Conservation (phyloP, 2,888 invertebrate genomes). For the Lymantria dispar region DNA sequence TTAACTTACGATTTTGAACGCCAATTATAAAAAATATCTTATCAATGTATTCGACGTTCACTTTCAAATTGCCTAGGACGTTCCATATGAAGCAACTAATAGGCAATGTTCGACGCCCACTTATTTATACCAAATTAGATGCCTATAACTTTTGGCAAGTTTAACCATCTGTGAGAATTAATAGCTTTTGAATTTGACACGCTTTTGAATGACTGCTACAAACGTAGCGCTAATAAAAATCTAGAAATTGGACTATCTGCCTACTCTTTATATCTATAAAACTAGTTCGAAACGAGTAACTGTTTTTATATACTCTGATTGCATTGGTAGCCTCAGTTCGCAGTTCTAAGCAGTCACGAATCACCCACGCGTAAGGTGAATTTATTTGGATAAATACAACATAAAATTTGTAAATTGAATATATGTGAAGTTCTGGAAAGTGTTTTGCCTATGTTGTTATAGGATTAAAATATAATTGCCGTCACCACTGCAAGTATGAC, state of each 20-base stretch:
- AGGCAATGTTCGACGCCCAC: conserved; percentile 1
- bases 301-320: not conserved
- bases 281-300: not conserved
- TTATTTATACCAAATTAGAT: not conserved
- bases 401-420: too few relatives aligned
- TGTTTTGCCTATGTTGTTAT: too few relatives aligned
- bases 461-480: too few relatives aligned
- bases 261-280: not conserved
- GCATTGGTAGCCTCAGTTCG: too few relatives aligned
- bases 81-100: not conserved
- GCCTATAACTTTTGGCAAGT: conserved; percentile 6
- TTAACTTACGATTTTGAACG: too few relatives aligned
- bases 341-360: too few relatives aligned
- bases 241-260: conserved; percentile 1
- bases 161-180: conserved; percentile 3
- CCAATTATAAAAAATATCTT: too few relatives aligned
- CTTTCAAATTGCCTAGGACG: not conserved
- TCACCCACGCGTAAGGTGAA: too few relatives aligned
- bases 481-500: too few relatives aligned
- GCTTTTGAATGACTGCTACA: conserved; percentile 4
- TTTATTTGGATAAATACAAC: too few relatives aligned
- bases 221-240: conserved; percentile 2
- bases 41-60: not conserved
- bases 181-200: conserved; percentile 3
- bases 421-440: too few relatives aligned